phyloP scores from a whole-genome alignment of 2,797 vertebrate genomes.

The Gadopsis bispinosus region DNA sequence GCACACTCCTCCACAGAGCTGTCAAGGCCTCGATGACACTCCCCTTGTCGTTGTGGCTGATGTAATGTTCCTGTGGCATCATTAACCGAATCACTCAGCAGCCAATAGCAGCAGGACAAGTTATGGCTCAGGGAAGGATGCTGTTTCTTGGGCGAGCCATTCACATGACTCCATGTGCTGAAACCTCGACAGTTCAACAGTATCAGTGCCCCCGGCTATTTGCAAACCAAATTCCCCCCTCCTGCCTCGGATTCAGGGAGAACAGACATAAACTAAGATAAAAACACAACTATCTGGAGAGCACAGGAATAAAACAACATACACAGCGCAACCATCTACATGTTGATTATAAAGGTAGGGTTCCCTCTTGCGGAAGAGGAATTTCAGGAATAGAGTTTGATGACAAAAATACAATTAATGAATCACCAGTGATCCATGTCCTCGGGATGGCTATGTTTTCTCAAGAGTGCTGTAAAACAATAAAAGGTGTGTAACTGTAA shows the following conservation, averaged over 20 bases:
- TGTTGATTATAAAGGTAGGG: background rate
- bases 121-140: slow-evolving; percentile 66
- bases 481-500: background rate
- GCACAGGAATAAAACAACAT: background rate
- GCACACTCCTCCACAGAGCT: slow-evolving; percentile 44
- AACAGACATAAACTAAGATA: slow-evolving; percentile 49
- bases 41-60: slow-evolving; percentile 54
- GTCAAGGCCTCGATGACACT: slow-evolving; percentile 55
- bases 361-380: background rate
- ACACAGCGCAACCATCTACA: background rate
- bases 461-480: slow-evolving; percentile 11
- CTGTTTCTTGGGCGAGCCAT: slow-evolving; percentile 65
- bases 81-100: slow-evolving; percentile 57
- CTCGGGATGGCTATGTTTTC: slow-evolving; percentile 3
- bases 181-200: slow-evolving; percentile 60
- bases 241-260: slow-evolving; percentile 32
- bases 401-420: slow-evolving; percentile 3
- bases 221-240: slow-evolving; percentile 77
- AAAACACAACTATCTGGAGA: slow-evolving; percentile 29
- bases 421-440: background rate
- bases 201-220: slow-evolving; percentile 67
- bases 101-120: slow-evolving; percentile 83
- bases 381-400: background rate
- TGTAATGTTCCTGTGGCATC: slow-evolving; percentile 61
- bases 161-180: slow-evolving; percentile 74